phyloP scores from a whole-genome alignment of 1,140 invertebrate species.

The Anoplophora glabripennis region DNA sequence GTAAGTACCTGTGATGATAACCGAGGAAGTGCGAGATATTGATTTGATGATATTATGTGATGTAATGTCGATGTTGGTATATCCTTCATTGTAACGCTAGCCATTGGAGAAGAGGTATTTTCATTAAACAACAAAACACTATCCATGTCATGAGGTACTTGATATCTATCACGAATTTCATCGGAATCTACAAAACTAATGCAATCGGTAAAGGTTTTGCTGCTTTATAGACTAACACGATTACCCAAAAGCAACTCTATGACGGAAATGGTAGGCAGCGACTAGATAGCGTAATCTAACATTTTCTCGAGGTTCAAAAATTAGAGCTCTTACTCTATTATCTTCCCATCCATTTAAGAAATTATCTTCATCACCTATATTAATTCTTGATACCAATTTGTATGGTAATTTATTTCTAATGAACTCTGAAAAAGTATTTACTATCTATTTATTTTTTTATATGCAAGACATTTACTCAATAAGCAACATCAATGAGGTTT shows the following conservation, averaged over 20 bases:
- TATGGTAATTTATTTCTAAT: constrained; percentile 80
- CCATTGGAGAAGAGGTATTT: constrained; percentile 74
- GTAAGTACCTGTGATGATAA: constrained; percentile 83
- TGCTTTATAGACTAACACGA: background rate
- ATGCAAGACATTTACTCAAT: too few species aligned
- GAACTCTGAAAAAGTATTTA: constrained; percentile 66
- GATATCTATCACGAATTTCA: constrained; percentile 65
- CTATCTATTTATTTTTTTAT: constrained; percentile 8
- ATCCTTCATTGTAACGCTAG: constrained; percentile 84
- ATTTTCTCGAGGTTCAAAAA: constrained; percentile 76
- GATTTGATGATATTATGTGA: constrained; percentile 85
- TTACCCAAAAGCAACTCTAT: constrained; percentile 84
- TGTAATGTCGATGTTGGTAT: constrained; percentile 83
- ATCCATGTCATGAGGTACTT: constrained; percentile 74
- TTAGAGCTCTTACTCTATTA: constrained; percentile 84
- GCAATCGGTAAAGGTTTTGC: background rate
- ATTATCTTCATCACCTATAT: constrained; percentile 68
- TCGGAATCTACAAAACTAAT: constrained; percentile 67
- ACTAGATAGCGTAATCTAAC: constrained; percentile 82
- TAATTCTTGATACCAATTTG: constrained; percentile 69
- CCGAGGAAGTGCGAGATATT: constrained; percentile 82
- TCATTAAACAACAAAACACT: constrained; percentile 91
- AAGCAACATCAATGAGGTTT: too few species aligned
- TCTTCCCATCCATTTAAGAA: constrained; percentile 88
- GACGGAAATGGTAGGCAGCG: constrained; percentile 81